A percentile compares a stretch with the other conserved stretches of the same genome.
These are phyloP conservation scores for Protonibea diacanthus DNA, from an alignment of 2,797 vertebrate genomes.

Conservation along the genomic window DNA sequence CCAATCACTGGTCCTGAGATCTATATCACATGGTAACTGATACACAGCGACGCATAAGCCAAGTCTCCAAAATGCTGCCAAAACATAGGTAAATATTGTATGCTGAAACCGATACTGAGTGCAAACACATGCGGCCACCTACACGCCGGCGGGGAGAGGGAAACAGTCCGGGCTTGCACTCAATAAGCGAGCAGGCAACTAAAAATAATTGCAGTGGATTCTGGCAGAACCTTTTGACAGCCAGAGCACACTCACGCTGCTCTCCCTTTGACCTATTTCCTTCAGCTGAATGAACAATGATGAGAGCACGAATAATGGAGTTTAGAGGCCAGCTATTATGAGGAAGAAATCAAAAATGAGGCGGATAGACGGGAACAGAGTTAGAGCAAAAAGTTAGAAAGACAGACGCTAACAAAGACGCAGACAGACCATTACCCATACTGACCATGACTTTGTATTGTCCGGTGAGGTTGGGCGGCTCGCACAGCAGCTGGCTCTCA, in stretches of 20 bases:
- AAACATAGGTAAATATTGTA: constrained; percentile 36
- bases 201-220: constrained; percentile 73
- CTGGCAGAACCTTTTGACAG: constrained; percentile 71
- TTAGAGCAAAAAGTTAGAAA: not conserved
- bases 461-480: constrained; percentile 95
- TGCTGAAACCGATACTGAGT: constrained; percentile 30
- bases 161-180: constrained; percentile 59
- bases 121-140: constrained; percentile 40
- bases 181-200: constrained; percentile 57
- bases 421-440: constrained; percentile 13
- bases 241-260: constrained; percentile 48
- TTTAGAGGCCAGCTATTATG: constrained; percentile 51
- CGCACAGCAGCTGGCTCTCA: constrained; percentile 97
- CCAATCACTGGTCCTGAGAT: not conserved
- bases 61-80: constrained; percentile 1
- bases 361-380: constrained; percentile 2
- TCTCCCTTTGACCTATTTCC: constrained; percentile 66
- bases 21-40: not conserved
- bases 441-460: constrained; percentile 95
- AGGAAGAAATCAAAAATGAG: constrained; percentile 46
- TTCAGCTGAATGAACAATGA: constrained; percentile 67
- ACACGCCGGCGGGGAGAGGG: constrained; percentile 24
- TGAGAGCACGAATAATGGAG: constrained; percentile 59
- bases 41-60: not conserved
- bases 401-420: not conserved